These are phyloP conservation scores for Erinaceus europaeus DNA, from an alignment of 2,113 vertebrate species.

Conservation along the genomic window DNA sequence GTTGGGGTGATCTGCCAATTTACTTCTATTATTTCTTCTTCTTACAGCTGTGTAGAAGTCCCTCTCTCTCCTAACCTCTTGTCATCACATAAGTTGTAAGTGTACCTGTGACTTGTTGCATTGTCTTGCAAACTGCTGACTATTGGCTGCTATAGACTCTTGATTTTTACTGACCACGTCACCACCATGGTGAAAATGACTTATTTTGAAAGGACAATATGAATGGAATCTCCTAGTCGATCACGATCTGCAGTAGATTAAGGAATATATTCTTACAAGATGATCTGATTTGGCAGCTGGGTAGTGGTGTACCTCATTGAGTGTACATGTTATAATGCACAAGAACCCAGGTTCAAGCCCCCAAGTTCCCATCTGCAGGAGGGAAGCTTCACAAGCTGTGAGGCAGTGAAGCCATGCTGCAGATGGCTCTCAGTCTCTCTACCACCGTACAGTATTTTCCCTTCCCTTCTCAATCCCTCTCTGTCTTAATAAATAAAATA, in stretches of 20 bases:
- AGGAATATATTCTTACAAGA: conserved; percentile 12
- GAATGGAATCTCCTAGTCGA: background rate
- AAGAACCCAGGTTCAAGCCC: too few relatives aligned
- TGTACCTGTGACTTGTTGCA: conserved; percentile 5
- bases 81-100: background rate
- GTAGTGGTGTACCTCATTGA: too few relatives aligned
- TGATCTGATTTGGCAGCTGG: too few relatives aligned
- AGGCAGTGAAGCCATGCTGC: too few relatives aligned
- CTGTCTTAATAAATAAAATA: too few relatives aligned
- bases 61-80: background rate
- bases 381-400: too few relatives aligned
- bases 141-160: background rate
- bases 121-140: background rate
- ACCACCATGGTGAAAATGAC: background rate
- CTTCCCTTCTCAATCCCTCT: too few relatives aligned
- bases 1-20: background rate
- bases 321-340: too few relatives aligned
- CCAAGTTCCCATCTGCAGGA: too few relatives aligned
- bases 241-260: background rate
- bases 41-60: background rate
- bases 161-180: conserved; percentile 5
- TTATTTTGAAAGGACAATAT: conserved; percentile 17
- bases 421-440: too few relatives aligned
- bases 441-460: too few relatives aligned
- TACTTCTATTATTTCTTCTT: background rate